Evolutionary conservation across 2,797 vertebrate genomes (phyloP).

Genomic region (Liparis tanakae): DNA sequence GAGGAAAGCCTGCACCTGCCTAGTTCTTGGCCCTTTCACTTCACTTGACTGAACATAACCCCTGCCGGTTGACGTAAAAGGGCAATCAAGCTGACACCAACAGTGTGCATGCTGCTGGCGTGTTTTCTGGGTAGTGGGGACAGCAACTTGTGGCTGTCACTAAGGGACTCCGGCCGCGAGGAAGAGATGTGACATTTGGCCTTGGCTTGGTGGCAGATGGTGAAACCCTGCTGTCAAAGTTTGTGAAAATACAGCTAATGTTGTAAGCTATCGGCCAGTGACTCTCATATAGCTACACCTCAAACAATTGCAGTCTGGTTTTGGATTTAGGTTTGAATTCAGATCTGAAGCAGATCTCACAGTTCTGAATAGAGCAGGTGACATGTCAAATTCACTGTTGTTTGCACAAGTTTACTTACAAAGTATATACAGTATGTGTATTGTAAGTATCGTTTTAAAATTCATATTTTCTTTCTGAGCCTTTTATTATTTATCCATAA

Average conservation of each 20-base stretch:
- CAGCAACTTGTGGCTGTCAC: conserved; percentile 56
- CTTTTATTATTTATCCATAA: background rate
- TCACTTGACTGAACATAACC: conserved; percentile 20
- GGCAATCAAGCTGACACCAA: conserved; percentile 29
- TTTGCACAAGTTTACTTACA: background rate
- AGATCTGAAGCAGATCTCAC: background rate
- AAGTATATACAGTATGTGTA: background rate
- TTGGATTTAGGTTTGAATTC: background rate
- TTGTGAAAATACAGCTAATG: conserved; percentile 33
- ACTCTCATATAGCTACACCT: background rate
- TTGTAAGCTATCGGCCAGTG: background rate
- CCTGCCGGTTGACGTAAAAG: conserved; percentile 22
- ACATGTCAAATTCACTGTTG: background rate
- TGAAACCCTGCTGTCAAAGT: conserved; percentile 48
- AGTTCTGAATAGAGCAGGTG: background rate
- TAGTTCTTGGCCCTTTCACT: conserved; percentile 6
- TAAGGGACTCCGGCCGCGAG: conserved; percentile 27
- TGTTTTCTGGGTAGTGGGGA: conserved; percentile 41
- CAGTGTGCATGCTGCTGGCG: conserved; percentile 35
- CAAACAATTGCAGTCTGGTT: background rate
- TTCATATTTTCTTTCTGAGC: background rate
- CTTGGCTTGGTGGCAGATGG: conserved; percentile 55
- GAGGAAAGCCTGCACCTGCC: background rate
- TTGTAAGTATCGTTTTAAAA: background rate
- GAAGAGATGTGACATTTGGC: conserved; percentile 50